phyloP scores from a whole-genome alignment of 2,113 vertebrate species.

The Grallaria varia region DNA sequence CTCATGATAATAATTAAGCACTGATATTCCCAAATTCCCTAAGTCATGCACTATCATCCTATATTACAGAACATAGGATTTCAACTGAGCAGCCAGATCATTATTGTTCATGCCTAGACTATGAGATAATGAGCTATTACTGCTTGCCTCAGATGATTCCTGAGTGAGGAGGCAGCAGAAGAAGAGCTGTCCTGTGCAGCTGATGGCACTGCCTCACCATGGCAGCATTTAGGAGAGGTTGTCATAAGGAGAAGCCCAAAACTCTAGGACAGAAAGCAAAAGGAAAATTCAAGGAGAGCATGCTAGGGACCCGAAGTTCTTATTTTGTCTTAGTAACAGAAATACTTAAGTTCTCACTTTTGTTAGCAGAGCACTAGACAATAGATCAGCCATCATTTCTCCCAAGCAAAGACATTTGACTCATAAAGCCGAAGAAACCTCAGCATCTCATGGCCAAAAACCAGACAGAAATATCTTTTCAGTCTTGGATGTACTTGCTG shows the following conservation, averaged over 20 bases:
- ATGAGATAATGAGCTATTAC: slow-evolving; percentile 16
- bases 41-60: neutral
- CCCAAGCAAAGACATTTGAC: neutral
- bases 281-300: neutral
- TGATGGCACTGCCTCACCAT: neutral
- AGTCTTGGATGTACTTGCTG: neutral
- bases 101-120: slow-evolving; percentile 11
- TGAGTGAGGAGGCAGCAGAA: neutral
- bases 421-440: neutral
- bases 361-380: neutral
- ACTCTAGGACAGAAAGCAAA: neutral
- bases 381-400: neutral
- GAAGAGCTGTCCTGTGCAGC: neutral
- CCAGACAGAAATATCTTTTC: neutral
- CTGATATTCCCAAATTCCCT: neutral
- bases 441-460: neutral
- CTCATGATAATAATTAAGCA: neutral
- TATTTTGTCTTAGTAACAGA: neutral
- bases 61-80: neutral
- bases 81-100: neutral
- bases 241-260: neutral
- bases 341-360: neutral
- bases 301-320: neutral
- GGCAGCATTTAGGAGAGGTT: neutral
- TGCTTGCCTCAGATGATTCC: slow-evolving; percentile 1